Conservation (phyloP, 2,888 invertebrate species). For the Agonopterix alstromeriana region DNA sequence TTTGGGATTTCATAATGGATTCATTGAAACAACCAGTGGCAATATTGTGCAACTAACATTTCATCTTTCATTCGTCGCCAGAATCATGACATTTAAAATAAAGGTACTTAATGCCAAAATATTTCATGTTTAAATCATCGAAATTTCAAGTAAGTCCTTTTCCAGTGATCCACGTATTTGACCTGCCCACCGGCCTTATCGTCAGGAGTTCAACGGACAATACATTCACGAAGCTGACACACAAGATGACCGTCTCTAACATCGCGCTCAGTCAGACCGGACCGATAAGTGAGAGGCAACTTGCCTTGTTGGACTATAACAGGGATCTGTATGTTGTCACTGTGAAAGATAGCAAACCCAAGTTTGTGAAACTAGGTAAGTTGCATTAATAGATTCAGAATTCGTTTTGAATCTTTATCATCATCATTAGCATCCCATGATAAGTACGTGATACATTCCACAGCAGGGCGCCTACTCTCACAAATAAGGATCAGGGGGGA, state of each 20-base stretch:
- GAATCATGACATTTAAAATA: too few species aligned
- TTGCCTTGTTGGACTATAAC: conserved; percentile 93
- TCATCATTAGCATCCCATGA: too few species aligned
- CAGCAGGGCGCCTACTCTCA: too few species aligned
- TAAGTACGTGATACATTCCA: too few species aligned
- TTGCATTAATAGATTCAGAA: not conserved
- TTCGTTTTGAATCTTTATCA: too few species aligned
- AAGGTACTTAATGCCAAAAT: too few species aligned
- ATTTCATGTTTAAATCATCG: too few species aligned
- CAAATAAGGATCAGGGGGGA: too few species aligned
- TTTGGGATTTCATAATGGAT: too few species aligned
- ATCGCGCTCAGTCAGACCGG: conserved; percentile 92
- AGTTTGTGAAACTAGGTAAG: conserved; percentile 85
- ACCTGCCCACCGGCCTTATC: conserved; percentile 81
- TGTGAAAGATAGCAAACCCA: conserved; percentile 79
- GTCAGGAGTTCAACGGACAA: conserved; percentile 82
- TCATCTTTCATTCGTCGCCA: too few species aligned
- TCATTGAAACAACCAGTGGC: too few species aligned
- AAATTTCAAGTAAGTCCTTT: not conserved
- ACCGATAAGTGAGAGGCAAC: conserved; percentile 84
- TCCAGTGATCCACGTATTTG: conserved; percentile 89
- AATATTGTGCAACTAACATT: too few species aligned
- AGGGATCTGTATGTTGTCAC: conserved; percentile 90
- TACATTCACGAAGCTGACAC: conserved; percentile 85
- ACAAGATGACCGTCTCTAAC: conserved; percentile 87